phyloP scores from a whole-genome alignment of 2,888 invertebrate genomes.

The Leucozona laternaria region DNA sequence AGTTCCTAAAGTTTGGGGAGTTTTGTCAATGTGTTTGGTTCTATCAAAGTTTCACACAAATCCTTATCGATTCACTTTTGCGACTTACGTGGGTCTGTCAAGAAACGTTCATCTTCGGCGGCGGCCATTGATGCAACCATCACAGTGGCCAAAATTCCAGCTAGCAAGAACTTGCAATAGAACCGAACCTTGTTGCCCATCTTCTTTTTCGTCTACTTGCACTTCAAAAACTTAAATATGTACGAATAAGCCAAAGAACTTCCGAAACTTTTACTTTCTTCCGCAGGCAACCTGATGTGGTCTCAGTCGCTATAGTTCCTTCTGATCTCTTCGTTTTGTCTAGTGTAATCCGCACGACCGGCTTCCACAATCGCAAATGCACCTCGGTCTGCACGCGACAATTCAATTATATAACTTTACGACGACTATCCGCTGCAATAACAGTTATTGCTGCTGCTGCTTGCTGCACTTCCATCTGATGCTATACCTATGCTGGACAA shows the following conservation, averaged over 20 bases:
- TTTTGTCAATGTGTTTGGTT: background rate
- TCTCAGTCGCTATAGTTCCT: slow-evolving; percentile 4
- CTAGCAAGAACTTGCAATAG: slow-evolving; percentile 63
- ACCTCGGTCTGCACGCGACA: slow-evolving; percentile 68
- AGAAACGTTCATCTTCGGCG: slow-evolving; percentile 50
- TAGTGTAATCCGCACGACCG: slow-evolving; percentile 70
- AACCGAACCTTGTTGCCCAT: slow-evolving; percentile 62
- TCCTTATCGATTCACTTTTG: background rate
- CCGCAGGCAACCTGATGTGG: slow-evolving; percentile 26
- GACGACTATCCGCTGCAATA: slow-evolving; percentile 29
- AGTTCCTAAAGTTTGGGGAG: background rate
- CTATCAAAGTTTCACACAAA: background rate
- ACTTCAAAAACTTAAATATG: slow-evolving; percentile 14
- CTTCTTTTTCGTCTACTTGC: background rate
- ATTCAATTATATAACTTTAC: slow-evolving; percentile 75
- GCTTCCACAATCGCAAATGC: slow-evolving; percentile 73
- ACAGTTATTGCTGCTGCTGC: slow-evolving; percentile 12
- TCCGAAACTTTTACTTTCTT: slow-evolving; percentile 64
- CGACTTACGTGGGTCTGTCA: slow-evolving; percentile 72
- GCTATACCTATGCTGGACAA: slow-evolving; percentile 54
- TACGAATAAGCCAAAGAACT: slow-evolving; percentile 35
- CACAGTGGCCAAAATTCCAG: slow-evolving; percentile 50
- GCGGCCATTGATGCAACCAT: slow-evolving; percentile 1
- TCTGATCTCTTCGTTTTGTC: slow-evolving; percentile 9
- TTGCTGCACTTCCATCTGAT: slow-evolving; percentile 36